Percentiles rank a stretch among this genome's conserved stretches.
These are phyloP conservation scores for Syritta pipiens DNA, from an alignment of 2,888 invertebrate species.

Conservation along the genomic window DNA sequence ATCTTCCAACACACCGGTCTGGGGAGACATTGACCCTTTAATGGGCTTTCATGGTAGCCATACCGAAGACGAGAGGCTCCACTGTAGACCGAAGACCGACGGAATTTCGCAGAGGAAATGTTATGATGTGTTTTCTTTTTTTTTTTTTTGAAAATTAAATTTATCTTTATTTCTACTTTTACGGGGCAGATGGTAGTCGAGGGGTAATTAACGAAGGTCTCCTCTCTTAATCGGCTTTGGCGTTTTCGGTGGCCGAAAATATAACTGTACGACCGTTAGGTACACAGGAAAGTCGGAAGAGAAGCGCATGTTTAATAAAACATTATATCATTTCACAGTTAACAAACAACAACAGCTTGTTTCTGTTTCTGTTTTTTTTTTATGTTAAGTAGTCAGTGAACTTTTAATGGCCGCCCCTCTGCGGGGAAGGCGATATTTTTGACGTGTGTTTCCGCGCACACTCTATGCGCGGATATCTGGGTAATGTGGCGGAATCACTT, in stretches of 20 bases:
- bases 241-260: constrained; percentile 29
- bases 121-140: constrained; percentile 4
- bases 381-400: constrained; percentile 49
- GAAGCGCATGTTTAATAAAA: constrained; percentile 11
- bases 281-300: constrained; percentile 28
- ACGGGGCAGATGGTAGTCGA: not conserved
- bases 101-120: constrained; percentile 42
- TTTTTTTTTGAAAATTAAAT: constrained; percentile 21
- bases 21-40: constrained; percentile 64
- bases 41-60: constrained; percentile 41
- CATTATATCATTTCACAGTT: constrained; percentile 47
- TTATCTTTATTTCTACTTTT: constrained; percentile 19
- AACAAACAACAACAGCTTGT: constrained; percentile 1
- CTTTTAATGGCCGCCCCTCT: constrained; percentile 17
- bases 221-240: constrained; percentile 39
- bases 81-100: too few relatives aligned
- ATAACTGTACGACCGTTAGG: constrained; percentile 35
- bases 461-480: too few relatives aligned
- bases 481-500: too few relatives aligned
- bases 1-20: constrained; percentile 19
- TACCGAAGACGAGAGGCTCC: constrained; percentile 20
- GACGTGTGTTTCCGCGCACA: constrained; percentile 35
- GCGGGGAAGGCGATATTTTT: constrained; percentile 14
- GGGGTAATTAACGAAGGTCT: constrained; percentile 34
- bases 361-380: too few relatives aligned